A percentile compares a stretch with the other conserved stretches of the same genome.
Evolutionary conservation across 2,113 vertebrate species (phyloP).

Genomic region (Xenopus laevis): DNA sequence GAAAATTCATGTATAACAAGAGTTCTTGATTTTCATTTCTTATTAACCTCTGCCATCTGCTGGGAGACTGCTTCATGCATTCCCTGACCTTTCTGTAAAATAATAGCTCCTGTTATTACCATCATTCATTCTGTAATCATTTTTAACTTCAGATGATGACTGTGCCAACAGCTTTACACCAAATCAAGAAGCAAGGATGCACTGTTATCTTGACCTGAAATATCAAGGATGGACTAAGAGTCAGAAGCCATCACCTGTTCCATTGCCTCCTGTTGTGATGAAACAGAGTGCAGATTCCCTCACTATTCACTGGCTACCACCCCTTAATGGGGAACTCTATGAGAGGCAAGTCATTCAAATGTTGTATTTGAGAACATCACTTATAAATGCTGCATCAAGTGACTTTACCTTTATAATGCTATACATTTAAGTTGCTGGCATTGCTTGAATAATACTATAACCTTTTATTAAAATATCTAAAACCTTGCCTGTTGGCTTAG

Average conservation of each 20-base stretch:
- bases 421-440: too few species aligned
- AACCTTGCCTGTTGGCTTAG: too few species aligned
- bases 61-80: neutral
- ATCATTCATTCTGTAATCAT: slow-evolving; percentile 2
- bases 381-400: too few species aligned
- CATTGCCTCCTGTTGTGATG: slow-evolving; percentile 78
- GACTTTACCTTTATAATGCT: too few species aligned
- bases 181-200: slow-evolving; percentile 96
- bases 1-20: neutral
- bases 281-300: slow-evolving; percentile 75
- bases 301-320: slow-evolving; percentile 85
- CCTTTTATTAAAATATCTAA: too few species aligned
- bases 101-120: neutral
- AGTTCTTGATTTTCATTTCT: neutral
- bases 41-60: slow-evolving; percentile 1
- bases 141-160: slow-evolving; percentile 76
- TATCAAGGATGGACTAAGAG: slow-evolving; percentile 84
- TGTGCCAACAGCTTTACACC: slow-evolving; percentile 95
- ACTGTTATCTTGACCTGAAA: slow-evolving; percentile 91
- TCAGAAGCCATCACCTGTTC: slow-evolving; percentile 73
- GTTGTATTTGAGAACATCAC: too few species aligned
- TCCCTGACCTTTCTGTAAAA: neutral
- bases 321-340: slow-evolving; percentile 77
- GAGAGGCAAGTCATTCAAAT: slow-evolving; percentile 70
- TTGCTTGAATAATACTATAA: too few species aligned